Base-by-base conservation (phyloP, 2,888 invertebrate genomes). In the Drosophila formosana region DNA sequence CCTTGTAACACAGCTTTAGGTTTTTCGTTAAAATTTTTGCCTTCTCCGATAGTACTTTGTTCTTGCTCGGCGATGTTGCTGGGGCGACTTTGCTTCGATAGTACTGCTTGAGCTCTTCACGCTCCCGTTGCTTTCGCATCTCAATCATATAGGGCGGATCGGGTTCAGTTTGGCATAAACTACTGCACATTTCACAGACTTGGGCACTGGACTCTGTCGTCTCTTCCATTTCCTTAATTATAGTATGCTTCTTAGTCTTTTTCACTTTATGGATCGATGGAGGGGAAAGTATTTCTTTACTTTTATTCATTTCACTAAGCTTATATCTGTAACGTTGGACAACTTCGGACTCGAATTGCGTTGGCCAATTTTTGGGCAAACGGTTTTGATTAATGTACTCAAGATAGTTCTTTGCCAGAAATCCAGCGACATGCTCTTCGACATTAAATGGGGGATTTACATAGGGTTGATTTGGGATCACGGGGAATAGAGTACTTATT, bases 61-160 rank as follows among this genome's bases (percentile, higher is more conserved):
- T 4, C 8, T 49, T 32, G 1, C 34, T n/a, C 6, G 8, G 2
- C 4, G 30, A 3, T 4, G 23, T 28, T 41, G 13, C 43, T 3
- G 51, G 47, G 0, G 39, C 1, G 39, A 52, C n/a, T 26, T 32
- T 61, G 11, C 5, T 3, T 6, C 8, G 68, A 11, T 85, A 78
- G 26, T 69, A 61, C 0, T 25, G 6, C 25, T 7, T 52, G 1
- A 85, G 32, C 2, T 55, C 56, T 0, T 61, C 45, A 0, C 56
- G 65, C 1, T 43, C 4, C 50, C 25, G 28, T 0, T 52, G 56
- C 9, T 47, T 53, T 7, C 11, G 49, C 64, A 79, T 72, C 32
- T 70, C 66, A 1, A 13, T 8, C 49, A 71, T 68, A 5, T 68
- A 72, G 0, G 83, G 66, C 26, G 46, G 28, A 41, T 75, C 73